Percentiles rank a stretch among this genome's conserved stretches.
phyloP scores from a whole-genome alignment of 2,888 invertebrate species.

The Andrena hattorfiana region DNA sequence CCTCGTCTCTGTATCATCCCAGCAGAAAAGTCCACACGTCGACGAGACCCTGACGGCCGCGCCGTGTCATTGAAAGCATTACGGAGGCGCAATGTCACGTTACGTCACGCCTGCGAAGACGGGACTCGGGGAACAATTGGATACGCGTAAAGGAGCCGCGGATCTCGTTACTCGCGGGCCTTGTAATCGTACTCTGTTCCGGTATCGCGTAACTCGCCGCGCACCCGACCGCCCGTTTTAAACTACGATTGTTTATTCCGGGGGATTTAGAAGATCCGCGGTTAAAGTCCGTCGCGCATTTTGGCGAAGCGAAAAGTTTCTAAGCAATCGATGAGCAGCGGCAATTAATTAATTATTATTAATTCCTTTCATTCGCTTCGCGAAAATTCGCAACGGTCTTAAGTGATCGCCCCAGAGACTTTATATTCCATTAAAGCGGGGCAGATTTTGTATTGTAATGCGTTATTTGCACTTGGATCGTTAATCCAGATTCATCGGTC shows the following conservation, averaged over 20 bases:
- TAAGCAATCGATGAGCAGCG: too few relatives aligned
- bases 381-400: too few relatives aligned
- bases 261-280: background rate
- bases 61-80: constrained; percentile 42
- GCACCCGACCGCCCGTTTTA: background rate
- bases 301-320: too few relatives aligned
- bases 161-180: constrained; percentile 42
- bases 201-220: constrained; percentile 27
- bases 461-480: background rate
- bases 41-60: constrained; percentile 13
- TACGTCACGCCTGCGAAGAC: constrained; percentile 49
- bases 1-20: constrained; percentile 64
- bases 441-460: constrained; percentile 4
- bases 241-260: background rate
- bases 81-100: constrained; percentile 40
- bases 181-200: constrained; percentile 45
- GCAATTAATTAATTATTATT: too few relatives aligned
- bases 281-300: background rate
- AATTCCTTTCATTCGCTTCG: too few relatives aligned
- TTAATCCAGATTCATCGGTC: background rate
- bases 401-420: too few relatives aligned
- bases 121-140: constrained; percentile 51
- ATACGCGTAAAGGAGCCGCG: constrained; percentile 22
- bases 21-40: constrained; percentile 46
- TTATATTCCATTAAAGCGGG: too few relatives aligned